Base-by-base conservation (phyloP, 2,888 invertebrate species). In the Exocentrus adspersus region DNA sequence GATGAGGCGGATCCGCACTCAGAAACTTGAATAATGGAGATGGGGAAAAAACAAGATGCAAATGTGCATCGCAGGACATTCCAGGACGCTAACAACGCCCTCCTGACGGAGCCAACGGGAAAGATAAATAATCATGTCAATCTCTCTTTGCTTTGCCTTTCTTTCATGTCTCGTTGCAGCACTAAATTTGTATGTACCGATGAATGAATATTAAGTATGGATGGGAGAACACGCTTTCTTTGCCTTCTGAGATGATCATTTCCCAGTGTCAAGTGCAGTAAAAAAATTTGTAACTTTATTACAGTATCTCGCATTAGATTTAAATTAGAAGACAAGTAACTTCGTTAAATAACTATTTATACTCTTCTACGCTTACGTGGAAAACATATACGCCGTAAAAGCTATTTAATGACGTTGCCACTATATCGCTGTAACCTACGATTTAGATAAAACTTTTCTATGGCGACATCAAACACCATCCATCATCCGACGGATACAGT, bases 21-120 rank as follows among this genome's bases (percentile, higher is more conserved):
- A 24, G 57, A 52, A 32, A 20, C 52, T 21, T 41, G 48, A 57
- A 48, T 45, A 57, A 46, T 46, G 32, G 57, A 30, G 45, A 46
- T 6, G 30, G 37, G 30, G 24, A 21, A 57, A 57, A 46, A 57
- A 57, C 45, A 57, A 57, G 45, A 57, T 57, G 57, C 57, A 57
- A 57, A 57, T 57, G 41, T 57, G 57, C 57, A 57, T 30, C 46
- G 41, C 21, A 53, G 53, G 53, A 53, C 53, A 53, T 41, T 53
- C 24, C 53, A 12, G 21, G 53, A 42, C 53, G 19, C 21, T 53
- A 53, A 53, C 53, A 53, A 42, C 37, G 53, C 41, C 19, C 53
- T 53, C 21, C 17, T 21, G 53, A 53, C 41, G 14, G 41, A 0
- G 41, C 24, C 20, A 21, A 37, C 41, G 21, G 20, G 21, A 53